Conservation (phyloP, 2,113 vertebrate species). For the Pollimyrus isidori region DNA sequence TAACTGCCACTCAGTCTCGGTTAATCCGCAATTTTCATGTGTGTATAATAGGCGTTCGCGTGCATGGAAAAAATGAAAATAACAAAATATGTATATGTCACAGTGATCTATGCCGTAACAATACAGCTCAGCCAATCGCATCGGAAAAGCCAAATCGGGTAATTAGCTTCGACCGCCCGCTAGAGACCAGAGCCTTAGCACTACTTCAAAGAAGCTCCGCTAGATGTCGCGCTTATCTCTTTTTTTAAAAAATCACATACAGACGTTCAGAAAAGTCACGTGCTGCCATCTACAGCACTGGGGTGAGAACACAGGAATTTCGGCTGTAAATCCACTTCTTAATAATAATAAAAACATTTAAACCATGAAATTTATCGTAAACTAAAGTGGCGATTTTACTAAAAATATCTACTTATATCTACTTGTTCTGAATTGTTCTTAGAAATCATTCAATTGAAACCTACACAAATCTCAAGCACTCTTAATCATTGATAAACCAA, state of each 20-base stretch:
- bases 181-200: neutral
- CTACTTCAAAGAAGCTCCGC: conserved; percentile 2
- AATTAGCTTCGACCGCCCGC: neutral
- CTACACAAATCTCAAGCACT: neutral
- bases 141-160: neutral
- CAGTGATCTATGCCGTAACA: neutral
- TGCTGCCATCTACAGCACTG: neutral
- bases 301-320: neutral
- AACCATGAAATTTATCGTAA: neutral
- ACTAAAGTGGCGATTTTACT: neutral
- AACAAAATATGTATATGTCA: neutral
- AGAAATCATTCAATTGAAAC: neutral
- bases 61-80: neutral
- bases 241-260: no score
- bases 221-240: conserved; percentile 10
- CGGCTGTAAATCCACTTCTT: neutral
- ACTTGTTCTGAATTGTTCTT: neutral
- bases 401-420: neutral
- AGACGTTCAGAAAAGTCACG: neutral
- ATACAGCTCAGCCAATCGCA: neutral
- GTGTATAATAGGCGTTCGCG: neutral
- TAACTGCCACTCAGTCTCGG: neutral
- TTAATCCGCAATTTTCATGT: neutral
- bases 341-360: neutral
- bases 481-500: neutral